A percentile compares a stretch with the other conserved stretches of the same genome.
phyloP scores from a whole-genome alignment of 2,888 invertebrate genomes.

The Lasiommata megera region DNA sequence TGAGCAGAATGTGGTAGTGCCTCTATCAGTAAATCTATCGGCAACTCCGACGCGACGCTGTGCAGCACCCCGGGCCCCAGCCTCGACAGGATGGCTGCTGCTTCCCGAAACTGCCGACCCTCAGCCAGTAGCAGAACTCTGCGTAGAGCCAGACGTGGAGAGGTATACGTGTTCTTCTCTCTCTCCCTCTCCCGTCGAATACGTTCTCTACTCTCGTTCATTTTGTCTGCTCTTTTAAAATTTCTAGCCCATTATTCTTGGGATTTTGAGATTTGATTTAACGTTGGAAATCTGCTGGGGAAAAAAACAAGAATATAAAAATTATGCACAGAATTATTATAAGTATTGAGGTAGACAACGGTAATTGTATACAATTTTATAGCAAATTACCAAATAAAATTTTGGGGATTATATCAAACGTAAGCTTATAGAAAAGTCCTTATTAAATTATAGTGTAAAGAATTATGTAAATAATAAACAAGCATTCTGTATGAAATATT shows the following conservation, averaged over 20 bases:
- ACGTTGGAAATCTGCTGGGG: slow-evolving; percentile 15
- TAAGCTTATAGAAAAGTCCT: no score
- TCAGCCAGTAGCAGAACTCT: slow-evolving; percentile 91
- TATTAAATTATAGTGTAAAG: no score
- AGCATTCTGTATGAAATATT: no score
- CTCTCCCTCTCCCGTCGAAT: slow-evolving; percentile 84
- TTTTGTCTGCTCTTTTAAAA: slow-evolving; percentile 50
- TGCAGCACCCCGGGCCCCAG: slow-evolving; percentile 90
- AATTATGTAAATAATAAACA: no score
- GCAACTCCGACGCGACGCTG: slow-evolving; percentile 88
- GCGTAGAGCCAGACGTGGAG: slow-evolving; percentile 85
- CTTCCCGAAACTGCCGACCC: slow-evolving; percentile 94
- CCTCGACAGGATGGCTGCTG: slow-evolving; percentile 90
- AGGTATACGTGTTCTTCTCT: slow-evolving; percentile 82
- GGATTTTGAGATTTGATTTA: neutral
- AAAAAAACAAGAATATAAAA: neutral
- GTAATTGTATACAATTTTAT: no score
- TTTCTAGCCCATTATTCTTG: slow-evolving; percentile 60
- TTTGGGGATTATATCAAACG: no score
- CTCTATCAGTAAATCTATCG: slow-evolving; percentile 93
- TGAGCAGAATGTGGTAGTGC: slow-evolving; percentile 93
- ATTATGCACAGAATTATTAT: no score
- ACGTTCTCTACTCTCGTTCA: slow-evolving; percentile 88
- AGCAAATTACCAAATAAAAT: no score
- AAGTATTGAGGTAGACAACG: no score